phyloP scores from a whole-genome alignment of 2,113 vertebrate genomes.

The Poicephalus meyeri region DNA sequence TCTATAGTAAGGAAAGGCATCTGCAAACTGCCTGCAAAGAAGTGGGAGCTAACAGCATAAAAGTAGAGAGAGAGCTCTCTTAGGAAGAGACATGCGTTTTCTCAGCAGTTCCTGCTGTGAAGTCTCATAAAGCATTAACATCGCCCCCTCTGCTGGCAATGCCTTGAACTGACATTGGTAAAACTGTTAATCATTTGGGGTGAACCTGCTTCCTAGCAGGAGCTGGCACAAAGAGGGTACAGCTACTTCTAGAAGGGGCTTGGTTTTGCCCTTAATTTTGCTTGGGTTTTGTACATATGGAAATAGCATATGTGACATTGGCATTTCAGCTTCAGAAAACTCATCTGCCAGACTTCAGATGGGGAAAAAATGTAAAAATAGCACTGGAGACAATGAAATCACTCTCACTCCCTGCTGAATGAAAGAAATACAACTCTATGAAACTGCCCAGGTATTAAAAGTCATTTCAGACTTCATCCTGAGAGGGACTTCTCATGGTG shows the following conservation, averaged over 20 bases:
- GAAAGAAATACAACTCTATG: background rate
- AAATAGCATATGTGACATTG: rapidly evolving
- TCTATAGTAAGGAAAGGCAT: background rate
- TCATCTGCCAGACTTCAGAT: background rate
- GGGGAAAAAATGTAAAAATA: background rate
- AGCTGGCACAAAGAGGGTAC: background rate
- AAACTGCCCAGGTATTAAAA: background rate
- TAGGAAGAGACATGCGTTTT: too few relatives aligned
- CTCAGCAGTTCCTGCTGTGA: rapidly evolving
- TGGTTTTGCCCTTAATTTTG: background rate
- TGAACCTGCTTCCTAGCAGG: background rate
- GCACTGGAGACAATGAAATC: background rate
- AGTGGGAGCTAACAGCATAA: background rate
- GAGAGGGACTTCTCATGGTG: background rate
- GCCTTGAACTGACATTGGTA: background rate
- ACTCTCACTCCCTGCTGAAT: background rate
- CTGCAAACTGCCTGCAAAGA: background rate
- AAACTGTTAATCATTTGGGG: rapidly evolving
- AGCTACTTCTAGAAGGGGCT: background rate
- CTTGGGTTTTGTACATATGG: background rate
- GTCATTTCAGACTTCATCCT: background rate
- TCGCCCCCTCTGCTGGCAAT: slow-evolving; percentile 15
- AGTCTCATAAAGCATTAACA: background rate
- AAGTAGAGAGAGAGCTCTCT: background rate
- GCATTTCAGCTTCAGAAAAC: background rate